Evolutionary conservation across 2,888 invertebrate genomes (phyloP), one percentile per base, ranked within the genome.

Genomic region (Hypena proboscidalis): DNA sequence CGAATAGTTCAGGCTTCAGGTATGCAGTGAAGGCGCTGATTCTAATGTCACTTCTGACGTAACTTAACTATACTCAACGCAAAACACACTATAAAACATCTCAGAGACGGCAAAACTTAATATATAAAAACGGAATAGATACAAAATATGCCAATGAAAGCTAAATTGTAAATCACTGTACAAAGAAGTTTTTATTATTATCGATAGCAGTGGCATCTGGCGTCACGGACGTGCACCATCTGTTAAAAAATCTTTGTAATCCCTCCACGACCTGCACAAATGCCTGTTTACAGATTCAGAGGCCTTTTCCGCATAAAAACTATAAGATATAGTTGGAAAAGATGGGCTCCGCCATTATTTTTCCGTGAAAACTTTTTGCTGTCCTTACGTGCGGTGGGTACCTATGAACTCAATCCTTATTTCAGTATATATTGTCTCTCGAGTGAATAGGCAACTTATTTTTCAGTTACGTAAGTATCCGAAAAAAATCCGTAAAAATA

Each of bases 241-340:
- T 77, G 79, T 42, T 55, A 62, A 42, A 62, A 61, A 70, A 65
- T 72, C 65, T 68, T 53, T 60, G 64, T 70, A 70, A 63, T 67
- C 60, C 54, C 47, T 46, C 52, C 55, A 58, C 65, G 55, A 52
- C 35, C 41, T 64, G 51, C 51, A 37, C 61, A 66, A 72, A 74
- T 66, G 68, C 63, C 76, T 74, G 68, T 73, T 78, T 77, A 78
- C 65, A 55, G 64, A 80, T 81, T 79, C 78, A 71, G 69, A 56
- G 65, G 69, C 64, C 58, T 66, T 71, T 69, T 65, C 61, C 58
- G 48, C 63, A 62, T 60, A 65, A 77, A 78, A 73, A 68, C 60
- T 68, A 51, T 49, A 60, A 59, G 60, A 56, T 59, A 63, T 74
- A 55, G 58, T 54, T 56, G 58, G 44, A 63, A 69, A 61, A 67